These are phyloP conservation scores for Lamellibrachia satsuma DNA, from an alignment of 2,888 invertebrate species.

Conservation along the genomic window DNA sequence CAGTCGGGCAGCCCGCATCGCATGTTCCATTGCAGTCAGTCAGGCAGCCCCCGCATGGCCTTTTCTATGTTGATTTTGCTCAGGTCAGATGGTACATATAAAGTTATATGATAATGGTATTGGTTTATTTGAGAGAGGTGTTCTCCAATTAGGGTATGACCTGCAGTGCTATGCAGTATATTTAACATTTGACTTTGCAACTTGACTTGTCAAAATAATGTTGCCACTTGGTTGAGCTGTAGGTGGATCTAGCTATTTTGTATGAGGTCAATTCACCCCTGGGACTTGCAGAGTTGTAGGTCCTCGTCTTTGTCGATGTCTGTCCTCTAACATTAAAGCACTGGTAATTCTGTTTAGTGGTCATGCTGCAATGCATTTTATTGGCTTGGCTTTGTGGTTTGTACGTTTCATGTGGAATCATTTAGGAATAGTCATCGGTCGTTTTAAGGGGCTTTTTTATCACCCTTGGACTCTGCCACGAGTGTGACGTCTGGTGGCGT, in stretches of 20 bases:
- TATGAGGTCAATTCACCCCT: background rate
- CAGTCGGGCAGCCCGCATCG: background rate
- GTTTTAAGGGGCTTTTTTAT: background rate
- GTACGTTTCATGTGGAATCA: background rate
- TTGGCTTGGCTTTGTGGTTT: background rate
- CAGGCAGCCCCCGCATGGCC: background rate
- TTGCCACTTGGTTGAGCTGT: background rate
- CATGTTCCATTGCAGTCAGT: background rate
- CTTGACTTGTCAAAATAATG: background rate
- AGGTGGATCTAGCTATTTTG: background rate
- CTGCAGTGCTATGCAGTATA: background rate
- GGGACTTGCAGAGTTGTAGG: background rate
- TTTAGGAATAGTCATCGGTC: background rate
- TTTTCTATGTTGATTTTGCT: background rate
- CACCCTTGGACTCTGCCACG: background rate
- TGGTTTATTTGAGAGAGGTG: background rate
- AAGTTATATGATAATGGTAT: background rate
- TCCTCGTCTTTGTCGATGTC: background rate
- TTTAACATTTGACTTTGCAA: background rate
- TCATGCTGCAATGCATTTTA: conserved; percentile 6
- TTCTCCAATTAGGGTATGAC: background rate
- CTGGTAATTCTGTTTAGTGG: background rate
- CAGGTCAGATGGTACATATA: background rate
- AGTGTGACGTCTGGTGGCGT: background rate
- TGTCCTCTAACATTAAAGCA: background rate